Percentiles rank a stretch among this genome's conserved stretches.
Evolutionary conservation across 2,888 invertebrate genomes (phyloP).

Genomic region (Nephrotoma flavescens): DNA sequence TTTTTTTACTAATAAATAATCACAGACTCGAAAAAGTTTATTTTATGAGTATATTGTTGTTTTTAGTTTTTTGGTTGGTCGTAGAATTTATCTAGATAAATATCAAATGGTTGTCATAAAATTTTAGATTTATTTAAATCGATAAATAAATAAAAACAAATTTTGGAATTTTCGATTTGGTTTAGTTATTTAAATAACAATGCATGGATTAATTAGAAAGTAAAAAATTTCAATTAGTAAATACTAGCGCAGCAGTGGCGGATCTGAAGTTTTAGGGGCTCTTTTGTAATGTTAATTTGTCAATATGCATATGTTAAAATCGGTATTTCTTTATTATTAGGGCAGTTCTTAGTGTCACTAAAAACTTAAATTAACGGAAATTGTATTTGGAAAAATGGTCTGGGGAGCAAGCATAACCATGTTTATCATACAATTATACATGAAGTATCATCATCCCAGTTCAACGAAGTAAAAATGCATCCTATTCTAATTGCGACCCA

Average conservation of each 20-base stretch:
- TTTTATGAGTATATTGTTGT: background rate
- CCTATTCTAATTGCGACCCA: too few relatives aligned
- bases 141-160: background rate
- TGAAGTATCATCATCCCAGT: too few relatives aligned
- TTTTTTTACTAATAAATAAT: background rate
- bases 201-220: background rate
- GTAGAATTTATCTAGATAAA: background rate
- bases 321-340: too few relatives aligned
- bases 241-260: background rate
- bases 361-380: too few relatives aligned
- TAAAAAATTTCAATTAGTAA: background rate
- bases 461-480: too few relatives aligned
- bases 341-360: too few relatives aligned
- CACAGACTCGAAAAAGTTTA: background rate
- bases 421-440: too few relatives aligned
- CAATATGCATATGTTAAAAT: too few relatives aligned
- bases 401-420: too few relatives aligned
- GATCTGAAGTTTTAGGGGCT: too few relatives aligned
- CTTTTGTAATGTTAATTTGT: too few relatives aligned
- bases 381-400: too few relatives aligned
- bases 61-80: background rate
- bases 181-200: background rate
- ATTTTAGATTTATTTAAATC: background rate
- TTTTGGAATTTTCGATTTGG: background rate
- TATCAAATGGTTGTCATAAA: background rate